Base-by-base conservation (phyloP, 1,140 invertebrate genomes). In the Pectinophora gossypiella region DNA sequence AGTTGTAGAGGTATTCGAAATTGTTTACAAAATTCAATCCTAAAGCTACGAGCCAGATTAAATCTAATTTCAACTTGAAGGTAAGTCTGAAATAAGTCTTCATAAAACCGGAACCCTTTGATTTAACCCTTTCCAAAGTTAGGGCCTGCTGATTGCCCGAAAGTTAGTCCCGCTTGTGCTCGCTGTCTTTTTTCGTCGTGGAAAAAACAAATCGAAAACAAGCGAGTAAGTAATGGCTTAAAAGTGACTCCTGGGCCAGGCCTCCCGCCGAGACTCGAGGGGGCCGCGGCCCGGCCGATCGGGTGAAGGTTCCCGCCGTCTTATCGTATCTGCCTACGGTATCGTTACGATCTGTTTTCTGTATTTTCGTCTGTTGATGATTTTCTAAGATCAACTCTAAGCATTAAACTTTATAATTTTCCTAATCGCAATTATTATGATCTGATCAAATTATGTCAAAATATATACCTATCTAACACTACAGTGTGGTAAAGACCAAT, bases 21-120 rank as follows among this genome's bases (percentile, higher is more conserved):
- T 87, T 87, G 84, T 87, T 87, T 87, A 87, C 81, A 87, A 85
- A 87, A 87, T 87, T 85, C 81, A 87, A 87, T 85, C 84, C 79
- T 83, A 78, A 85, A 87, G 79, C 80, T 83, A 76, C 79, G 81
- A 77, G 78, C 70, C 84, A 85, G 84, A 85, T 85, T 85, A 87
- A 87, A 87, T 87, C 84, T 87, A 87, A 87, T 87, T 87, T 85
- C 84, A 87, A 87, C 78, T 87, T 78, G 69, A 81, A 85, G 84
- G 84, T 87, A 87, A 87, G 80, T 87, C 84, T 84, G 75, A 87
- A 87, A 87, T 85, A 87, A 87, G 84, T 85, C 84, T 85, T 85
- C 80, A 85, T 86, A 85, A 86, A 86, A 86, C 79, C 83, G 76
- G 76, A 80, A 76, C 81, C 78, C 82, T 87, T 87, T 85, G 84